These are phyloP conservation scores for Karalla daura DNA, from an alignment of 2,797 vertebrate species.

Conservation along the genomic window DNA sequence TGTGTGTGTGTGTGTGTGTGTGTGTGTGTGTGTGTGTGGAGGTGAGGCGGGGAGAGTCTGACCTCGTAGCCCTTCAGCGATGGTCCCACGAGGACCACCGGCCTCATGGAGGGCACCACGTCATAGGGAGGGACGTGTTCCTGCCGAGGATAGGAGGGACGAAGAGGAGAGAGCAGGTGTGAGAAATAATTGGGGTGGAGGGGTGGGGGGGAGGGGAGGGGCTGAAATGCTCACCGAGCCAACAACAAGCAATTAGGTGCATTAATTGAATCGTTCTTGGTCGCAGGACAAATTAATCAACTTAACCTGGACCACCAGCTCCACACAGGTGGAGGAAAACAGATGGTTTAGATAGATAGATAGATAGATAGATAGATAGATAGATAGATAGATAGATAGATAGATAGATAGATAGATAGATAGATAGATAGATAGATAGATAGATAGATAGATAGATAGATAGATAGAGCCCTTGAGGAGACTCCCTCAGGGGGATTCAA, in stretches of 20 bases:
- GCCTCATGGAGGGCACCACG: slow-evolving; percentile 97
- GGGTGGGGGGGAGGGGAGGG: too few species aligned
- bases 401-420: too few species aligned
- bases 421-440: too few species aligned
- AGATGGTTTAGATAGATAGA: background rate
- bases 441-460: too few species aligned
- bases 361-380: too few species aligned
- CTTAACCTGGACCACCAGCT: background rate
- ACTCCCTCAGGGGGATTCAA: too few species aligned
- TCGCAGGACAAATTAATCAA: background rate
- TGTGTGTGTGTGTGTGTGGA: too few species aligned
- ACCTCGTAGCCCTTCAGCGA: slow-evolving; percentile 98
- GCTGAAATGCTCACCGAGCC: too few species aligned
- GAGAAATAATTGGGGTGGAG: background rate
- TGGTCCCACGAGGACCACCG: slow-evolving; percentile 95
- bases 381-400: too few species aligned
- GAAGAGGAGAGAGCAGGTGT: background rate
- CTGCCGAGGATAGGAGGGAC: slow-evolving; percentile 73
- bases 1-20: too few species aligned
- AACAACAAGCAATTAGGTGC: background rate
- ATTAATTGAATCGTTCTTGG: background rate
- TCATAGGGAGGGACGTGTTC: slow-evolving; percentile 95
- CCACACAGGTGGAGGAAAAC: background rate
- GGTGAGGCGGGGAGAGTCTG: slow-evolving; percentile 51
- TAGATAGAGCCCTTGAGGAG: too few species aligned